Conservation (phyloP, 2,888 invertebrate species). For the Dioctria linearis region DNA sequence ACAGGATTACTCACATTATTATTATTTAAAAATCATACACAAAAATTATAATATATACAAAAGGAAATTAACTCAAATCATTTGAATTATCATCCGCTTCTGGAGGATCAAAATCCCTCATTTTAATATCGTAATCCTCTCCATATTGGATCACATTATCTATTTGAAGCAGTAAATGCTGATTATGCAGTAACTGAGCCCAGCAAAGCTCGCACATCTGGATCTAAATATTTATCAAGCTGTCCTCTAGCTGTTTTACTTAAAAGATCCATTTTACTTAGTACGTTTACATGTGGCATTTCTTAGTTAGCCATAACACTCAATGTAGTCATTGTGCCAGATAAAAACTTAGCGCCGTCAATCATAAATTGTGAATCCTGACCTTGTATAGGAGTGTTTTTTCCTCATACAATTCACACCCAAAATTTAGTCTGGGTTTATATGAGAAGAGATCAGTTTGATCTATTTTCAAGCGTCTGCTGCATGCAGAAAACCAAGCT, state of each 20-base stretch:
- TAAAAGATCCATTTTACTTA: conserved; percentile 95
- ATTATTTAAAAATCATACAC: no score
- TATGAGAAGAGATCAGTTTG: no score
- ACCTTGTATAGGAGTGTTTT: no score
- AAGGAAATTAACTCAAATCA: no score
- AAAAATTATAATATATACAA: no score
- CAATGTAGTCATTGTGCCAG: conserved; percentile 95
- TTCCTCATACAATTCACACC: no score
- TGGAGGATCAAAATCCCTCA: conserved; percentile 83
- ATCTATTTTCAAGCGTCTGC: no score
- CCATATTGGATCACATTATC: conserved; percentile 97
- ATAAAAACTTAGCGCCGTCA: no score
- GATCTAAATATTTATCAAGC: conserved; percentile 89
- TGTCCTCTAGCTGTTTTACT: conserved; percentile 85
- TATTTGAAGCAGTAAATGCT: conserved; percentile 87
- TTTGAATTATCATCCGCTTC: conserved; percentile 75
- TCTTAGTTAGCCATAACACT: conserved; percentile 98
- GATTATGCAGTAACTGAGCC: conserved; percentile 78
- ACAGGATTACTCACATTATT: no score
- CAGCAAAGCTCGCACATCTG: conserved; percentile 85
- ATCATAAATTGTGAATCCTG: no score
- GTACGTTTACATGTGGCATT: conserved; percentile 92
- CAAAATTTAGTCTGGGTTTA: no score
- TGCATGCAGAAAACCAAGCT: no score
- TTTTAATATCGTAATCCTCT: conserved; percentile 94